These are phyloP conservation scores for Enoplolaimus lenunculus DNA, from an alignment of 2,888 invertebrate species.

Conservation along the genomic window DNA sequence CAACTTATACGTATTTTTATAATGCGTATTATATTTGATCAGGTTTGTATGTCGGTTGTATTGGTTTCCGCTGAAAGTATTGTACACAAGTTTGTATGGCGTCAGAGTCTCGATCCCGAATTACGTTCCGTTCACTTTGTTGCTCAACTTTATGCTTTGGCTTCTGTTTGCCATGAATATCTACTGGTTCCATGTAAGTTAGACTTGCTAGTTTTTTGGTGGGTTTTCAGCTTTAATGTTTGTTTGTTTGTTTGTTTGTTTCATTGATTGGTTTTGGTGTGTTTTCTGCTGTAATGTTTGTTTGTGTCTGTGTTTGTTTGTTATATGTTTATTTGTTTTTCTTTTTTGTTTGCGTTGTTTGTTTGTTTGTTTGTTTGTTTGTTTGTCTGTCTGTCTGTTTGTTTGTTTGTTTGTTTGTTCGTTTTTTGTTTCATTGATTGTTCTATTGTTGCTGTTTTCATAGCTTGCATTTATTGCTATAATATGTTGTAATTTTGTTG, in stretches of 20 bases:
- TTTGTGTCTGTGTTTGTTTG: background rate
- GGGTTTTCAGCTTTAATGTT: no score
- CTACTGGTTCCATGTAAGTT: slow-evolving; percentile 41
- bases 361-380: background rate
- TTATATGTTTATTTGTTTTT: no score
- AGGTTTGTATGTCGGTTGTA: slow-evolving; percentile 40
- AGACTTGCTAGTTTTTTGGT: no score
- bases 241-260: no score
- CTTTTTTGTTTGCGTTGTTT: background rate
- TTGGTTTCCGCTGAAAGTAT: slow-evolving; percentile 40
- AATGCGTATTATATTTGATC: no score
- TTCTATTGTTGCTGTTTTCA: background rate
- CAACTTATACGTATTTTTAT: no score
- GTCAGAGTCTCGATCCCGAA: slow-evolving; percentile 24
- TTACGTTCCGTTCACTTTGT: slow-evolving; percentile 32
- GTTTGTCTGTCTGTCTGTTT: no score
- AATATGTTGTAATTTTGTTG: no score
- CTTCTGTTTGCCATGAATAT: slow-evolving; percentile 36
- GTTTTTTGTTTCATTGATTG: background rate
- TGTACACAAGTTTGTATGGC: slow-evolving; percentile 33
- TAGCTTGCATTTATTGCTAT: no score
- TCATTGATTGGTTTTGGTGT: no score
- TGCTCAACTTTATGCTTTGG: slow-evolving; percentile 38
- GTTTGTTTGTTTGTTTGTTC: no score
- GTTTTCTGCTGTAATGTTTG: background rate